Percentiles rank a stretch among this genome's conserved stretches.
These are phyloP conservation scores for Uropetala carovei DNA, from an alignment of 2,888 invertebrate species.

Conservation along the genomic window DNA sequence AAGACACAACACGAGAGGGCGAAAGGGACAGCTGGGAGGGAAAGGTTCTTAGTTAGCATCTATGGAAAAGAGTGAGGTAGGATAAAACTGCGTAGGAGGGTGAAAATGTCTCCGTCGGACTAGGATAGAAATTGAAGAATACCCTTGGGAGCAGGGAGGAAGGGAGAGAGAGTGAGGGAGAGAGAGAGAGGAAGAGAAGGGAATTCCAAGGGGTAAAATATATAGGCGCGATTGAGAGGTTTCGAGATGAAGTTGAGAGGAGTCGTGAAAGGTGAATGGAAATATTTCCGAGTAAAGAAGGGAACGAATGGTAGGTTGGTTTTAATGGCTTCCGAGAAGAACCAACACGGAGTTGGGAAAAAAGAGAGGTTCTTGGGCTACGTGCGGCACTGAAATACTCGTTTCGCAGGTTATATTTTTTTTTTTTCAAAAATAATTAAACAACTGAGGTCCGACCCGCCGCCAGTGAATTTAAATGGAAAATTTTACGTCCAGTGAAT, in stretches of 20 bases:
- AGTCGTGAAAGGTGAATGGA: background rate
- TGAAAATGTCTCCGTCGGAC: too few species aligned
- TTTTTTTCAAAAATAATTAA: too few species aligned
- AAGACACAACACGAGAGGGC: background rate
- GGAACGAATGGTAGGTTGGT: background rate
- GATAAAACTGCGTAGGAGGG: background rate
- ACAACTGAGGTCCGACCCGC: too few species aligned
- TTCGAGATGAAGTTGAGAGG: slow-evolving; percentile 19
- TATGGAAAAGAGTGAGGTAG: background rate
- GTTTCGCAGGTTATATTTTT: too few species aligned
- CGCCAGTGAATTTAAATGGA: too few species aligned
- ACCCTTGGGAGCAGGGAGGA: slow-evolving; percentile 11
- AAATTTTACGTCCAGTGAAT: too few species aligned
- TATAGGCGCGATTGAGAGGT: background rate
- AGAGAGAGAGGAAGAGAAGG: background rate
- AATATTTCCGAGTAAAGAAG: background rate
- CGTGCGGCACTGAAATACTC: too few species aligned
- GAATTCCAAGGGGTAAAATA: background rate
- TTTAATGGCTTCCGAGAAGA: background rate
- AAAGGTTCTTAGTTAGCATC: too few species aligned
- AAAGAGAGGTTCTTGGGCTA: too few species aligned
- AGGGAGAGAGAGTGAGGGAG: background rate
- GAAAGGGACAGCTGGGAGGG: background rate
- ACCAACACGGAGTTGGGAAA: background rate
- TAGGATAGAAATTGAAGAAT: background rate